A percentile compares a stretch with the other conserved stretches of the same genome.
phyloP scores from a whole-genome alignment of 2,113 vertebrate genomes.

The Poeciliopsis turrubarensis region DNA sequence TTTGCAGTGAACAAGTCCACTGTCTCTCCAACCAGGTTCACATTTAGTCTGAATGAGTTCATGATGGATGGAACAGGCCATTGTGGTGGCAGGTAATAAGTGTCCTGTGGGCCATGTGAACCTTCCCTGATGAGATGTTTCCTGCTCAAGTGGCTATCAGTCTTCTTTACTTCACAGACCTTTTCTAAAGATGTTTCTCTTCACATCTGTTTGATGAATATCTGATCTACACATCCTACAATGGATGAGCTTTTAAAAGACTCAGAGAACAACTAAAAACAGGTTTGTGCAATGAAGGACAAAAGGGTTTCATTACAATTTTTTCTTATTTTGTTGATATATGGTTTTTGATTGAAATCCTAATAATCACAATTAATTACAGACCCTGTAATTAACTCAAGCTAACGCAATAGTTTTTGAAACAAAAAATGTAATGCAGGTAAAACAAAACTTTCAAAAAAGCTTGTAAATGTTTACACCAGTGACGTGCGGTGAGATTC shows the following conservation, averaged over 20 bases:
- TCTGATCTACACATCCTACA: not conserved
- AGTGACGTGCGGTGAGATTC: too few species aligned
- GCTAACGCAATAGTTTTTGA: too few species aligned
- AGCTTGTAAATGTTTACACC: too few species aligned
- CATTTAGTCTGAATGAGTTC: slow-evolving; percentile 40
- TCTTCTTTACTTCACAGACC: slow-evolving; percentile 40
- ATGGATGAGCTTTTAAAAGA: not conserved
- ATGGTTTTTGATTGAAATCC: too few species aligned
- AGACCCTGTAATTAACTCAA: too few species aligned
- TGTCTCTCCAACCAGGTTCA: not conserved
- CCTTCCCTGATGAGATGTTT: slow-evolving; percentile 40
- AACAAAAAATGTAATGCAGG: too few species aligned
- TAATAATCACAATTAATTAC: not conserved
- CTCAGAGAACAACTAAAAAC: not conserved
- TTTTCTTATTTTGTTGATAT: not conserved
- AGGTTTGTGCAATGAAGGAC: not conserved
- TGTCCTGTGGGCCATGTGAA: slow-evolving; percentile 12
- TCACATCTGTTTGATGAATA: slow-evolving; percentile 8
- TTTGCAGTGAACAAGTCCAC: not conserved
- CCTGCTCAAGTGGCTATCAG: slow-evolving; percentile 31
- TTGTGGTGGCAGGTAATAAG: slow-evolving; percentile 58
- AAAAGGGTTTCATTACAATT: too few species aligned
- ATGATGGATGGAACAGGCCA: slow-evolving; percentile 62
- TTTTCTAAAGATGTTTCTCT: slow-evolving; percentile 22
- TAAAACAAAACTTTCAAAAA: too few species aligned